Evolutionary conservation across 2,113 vertebrate species (phyloP).

Genomic region (Mirza zaza): DNA sequence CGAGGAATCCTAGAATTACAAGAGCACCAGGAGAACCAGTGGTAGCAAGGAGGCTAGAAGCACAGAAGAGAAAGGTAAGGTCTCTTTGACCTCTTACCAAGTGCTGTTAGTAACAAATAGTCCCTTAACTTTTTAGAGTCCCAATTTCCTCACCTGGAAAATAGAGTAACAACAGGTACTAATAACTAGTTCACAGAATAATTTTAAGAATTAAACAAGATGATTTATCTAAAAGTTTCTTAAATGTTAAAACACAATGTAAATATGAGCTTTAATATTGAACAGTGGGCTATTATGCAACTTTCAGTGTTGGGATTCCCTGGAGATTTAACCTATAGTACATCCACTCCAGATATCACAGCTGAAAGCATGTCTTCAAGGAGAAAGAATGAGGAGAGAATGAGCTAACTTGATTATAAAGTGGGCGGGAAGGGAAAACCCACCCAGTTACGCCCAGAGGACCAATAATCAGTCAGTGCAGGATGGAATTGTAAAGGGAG

Average conservation of each 20-base stretch:
- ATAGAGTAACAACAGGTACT: background rate
- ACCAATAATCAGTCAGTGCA: background rate
- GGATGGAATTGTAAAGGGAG: background rate
- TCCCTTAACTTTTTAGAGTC: background rate
- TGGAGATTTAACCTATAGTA: background rate
- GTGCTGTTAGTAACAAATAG: background rate
- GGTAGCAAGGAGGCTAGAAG: background rate
- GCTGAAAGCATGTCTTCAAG: slow-evolving; percentile 32
- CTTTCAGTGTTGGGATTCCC: background rate
- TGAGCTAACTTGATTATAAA: slow-evolving; percentile 45
- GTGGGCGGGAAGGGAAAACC: slow-evolving; percentile 26
- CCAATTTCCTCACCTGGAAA: background rate
- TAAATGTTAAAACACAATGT: background rate
- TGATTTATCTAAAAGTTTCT: slow-evolving; percentile 16
- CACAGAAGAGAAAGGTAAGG: background rate
- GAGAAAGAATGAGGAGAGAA: slow-evolving; percentile 39
- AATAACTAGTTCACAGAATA: background rate
- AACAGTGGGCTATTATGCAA: background rate
- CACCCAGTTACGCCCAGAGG: slow-evolving; percentile 1
- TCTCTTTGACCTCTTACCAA: no score
- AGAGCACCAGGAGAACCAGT: background rate
- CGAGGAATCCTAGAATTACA: background rate
- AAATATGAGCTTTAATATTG: background rate
- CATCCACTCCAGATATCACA: background rate
- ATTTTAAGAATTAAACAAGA: slow-evolving; percentile 15